Evolutionary conservation across 2,797 vertebrate genomes (phyloP).

Genomic region (Ctenopoma kingsleyae): DNA sequence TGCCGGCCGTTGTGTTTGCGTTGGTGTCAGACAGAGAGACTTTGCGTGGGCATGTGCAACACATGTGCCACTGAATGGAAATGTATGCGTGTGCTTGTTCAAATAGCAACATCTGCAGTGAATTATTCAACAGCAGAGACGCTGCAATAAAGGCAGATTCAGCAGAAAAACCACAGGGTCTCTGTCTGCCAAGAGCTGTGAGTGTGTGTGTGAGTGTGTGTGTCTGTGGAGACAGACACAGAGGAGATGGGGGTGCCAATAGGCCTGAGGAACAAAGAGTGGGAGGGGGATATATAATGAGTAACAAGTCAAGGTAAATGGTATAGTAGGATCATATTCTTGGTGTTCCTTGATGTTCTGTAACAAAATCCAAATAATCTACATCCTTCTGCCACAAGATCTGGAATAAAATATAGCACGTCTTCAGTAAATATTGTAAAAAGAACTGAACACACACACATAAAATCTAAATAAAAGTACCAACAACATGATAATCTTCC

Average conservation of each 20-base stretch:
- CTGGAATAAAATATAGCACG: neutral
- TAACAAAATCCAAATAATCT: neutral
- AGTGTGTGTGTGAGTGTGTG: constrained; percentile 6
- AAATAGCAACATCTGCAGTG: constrained; percentile 56
- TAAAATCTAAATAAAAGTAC: neutral
- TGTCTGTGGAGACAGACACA: constrained; percentile 3
- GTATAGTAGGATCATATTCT: neutral
- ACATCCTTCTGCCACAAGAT: neutral
- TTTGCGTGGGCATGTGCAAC: constrained; percentile 44
- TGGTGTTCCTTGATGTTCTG: neutral
- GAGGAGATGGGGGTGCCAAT: constrained; percentile 17
- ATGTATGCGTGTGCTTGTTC: constrained; percentile 35
- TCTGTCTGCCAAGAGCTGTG: constrained; percentile 53
- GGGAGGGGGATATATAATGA: neutral
- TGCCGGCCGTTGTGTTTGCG: neutral
- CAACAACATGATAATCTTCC: neutral
- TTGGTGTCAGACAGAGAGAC: constrained; percentile 14
- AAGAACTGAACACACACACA: neutral
- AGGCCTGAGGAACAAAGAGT: constrained; percentile 10
- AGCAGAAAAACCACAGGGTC: constrained; percentile 67
- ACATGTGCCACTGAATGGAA: constrained; percentile 51
- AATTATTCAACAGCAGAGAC: constrained; percentile 74
- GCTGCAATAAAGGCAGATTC: constrained; percentile 68
- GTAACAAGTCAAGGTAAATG: constrained; percentile 4
- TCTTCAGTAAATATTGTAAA: neutral